Evolutionary conservation across 2,888 invertebrate species (phyloP).

Genomic region (Vannuccia rotundouncinata): DNA sequence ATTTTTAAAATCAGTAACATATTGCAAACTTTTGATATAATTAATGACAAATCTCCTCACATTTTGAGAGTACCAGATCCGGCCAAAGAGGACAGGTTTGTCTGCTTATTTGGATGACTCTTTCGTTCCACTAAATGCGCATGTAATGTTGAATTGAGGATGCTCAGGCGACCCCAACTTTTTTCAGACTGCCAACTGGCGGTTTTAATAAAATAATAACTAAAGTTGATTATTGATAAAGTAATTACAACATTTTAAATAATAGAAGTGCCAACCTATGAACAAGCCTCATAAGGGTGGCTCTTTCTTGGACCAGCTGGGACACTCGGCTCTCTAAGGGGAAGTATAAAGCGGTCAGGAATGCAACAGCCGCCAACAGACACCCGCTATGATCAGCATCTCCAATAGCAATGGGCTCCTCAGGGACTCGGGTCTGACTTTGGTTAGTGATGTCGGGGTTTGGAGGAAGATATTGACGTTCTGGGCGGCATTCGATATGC

Average conservation of each 20-base stretch:
- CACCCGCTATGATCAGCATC: no score
- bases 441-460: no score
- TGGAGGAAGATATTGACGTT: no score
- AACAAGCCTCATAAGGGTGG: not conserved
- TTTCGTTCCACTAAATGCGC: not conserved
- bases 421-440: no score
- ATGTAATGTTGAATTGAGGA: not conserved
- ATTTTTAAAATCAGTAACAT: not conserved
- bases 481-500: no score
- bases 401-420: no score
- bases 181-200: constrained; percentile 5
- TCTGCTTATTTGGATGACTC: not conserved
- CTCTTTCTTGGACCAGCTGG: not conserved
- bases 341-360: not conserved
- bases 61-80: no score
- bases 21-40: no score
- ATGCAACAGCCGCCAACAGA: not conserved
- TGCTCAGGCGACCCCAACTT: not conserved
- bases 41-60: no score
- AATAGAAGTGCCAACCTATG: not conserved
- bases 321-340: not conserved
- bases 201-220: no score
- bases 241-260: not conserved
- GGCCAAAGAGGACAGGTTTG: no score
- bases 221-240: not conserved